Conservation (phyloP, 2,113 vertebrate genomes). For the Myxocyprinus asiaticus region DNA sequence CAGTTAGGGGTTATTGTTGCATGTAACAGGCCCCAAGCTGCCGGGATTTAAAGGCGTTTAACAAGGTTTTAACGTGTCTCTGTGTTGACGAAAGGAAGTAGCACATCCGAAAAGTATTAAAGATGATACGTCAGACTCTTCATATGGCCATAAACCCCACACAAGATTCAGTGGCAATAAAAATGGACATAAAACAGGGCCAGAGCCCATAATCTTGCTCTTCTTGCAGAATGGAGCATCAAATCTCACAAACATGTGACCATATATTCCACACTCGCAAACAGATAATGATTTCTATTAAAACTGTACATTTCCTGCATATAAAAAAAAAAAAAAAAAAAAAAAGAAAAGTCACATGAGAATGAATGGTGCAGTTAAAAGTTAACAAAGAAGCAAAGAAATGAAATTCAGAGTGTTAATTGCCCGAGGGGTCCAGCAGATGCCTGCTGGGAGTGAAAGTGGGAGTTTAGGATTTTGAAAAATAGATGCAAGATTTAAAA, state of each 20-base stretch:
- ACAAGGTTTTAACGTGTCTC: conserved; percentile 69
- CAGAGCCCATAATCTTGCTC: conserved; percentile 4
- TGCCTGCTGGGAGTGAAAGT: conserved; percentile 9
- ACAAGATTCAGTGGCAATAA: conserved; percentile 39
- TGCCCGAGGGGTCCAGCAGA: background rate
- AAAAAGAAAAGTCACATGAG: conserved; percentile 6
- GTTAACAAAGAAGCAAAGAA: conserved; percentile 13
- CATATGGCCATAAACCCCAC: conserved; percentile 64
- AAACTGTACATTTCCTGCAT: conserved; percentile 21
- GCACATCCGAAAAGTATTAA: conserved; percentile 32
- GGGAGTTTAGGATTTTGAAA: background rate
- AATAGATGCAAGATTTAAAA: background rate
- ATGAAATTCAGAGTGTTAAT: conserved; percentile 16
- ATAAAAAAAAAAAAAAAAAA: too few relatives aligned
- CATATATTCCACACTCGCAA: conserved; percentile 6
- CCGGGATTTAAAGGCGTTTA: conserved; percentile 64
- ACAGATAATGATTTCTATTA: conserved; percentile 13
- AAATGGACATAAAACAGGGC: conserved; percentile 25
- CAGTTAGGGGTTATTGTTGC: conserved; percentile 66
- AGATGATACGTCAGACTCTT: conserved; percentile 60
- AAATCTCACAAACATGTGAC: conserved; percentile 4
- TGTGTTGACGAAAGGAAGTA: conserved; percentile 31
- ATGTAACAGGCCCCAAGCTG: conserved; percentile 64
- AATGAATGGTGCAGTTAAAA: conserved; percentile 8
- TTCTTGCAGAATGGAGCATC: conserved; percentile 1